These are phyloP conservation scores for Indri indri DNA, from an alignment of 2,113 vertebrate genomes.

Conservation along the genomic window DNA sequence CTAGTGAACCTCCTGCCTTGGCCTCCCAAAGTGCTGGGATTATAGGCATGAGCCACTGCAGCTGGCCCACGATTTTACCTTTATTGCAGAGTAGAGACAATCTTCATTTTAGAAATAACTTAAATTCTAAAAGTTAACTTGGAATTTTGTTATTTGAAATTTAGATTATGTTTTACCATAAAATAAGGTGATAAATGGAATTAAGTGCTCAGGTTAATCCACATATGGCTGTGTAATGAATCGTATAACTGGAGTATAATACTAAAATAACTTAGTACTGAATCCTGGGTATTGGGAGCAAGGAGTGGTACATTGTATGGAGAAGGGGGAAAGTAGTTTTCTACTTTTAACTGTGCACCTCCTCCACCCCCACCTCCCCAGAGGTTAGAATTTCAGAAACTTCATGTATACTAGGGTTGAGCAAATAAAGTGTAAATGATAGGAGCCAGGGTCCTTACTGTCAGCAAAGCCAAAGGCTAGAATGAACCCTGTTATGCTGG, in stretches of 20 bases:
- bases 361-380: too few species aligned
- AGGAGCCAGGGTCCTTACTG: neutral
- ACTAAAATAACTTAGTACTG: neutral
- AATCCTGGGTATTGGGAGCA: neutral
- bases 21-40: too few species aligned
- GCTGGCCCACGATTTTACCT: neutral
- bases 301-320: neutral
- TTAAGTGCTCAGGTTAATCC: neutral
- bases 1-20: too few species aligned
- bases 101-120: neutral
- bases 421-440: neutral
- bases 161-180: neutral
- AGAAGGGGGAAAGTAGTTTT: neutral
- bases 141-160: constrained; percentile 32
- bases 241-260: neutral
- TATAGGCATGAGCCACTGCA: too few species aligned
- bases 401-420: neutral
- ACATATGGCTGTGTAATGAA: neutral
- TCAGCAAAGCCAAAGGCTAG: neutral
- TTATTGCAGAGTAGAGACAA: neutral
- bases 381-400: constrained; percentile 21
- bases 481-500: neutral
- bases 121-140: neutral
- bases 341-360: neutral
- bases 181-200: constrained; percentile 23